Evolutionary conservation across 2,113 vertebrate genomes (phyloP), one percentile per base, ranked within the genome.

Genomic region (Pterophyllum scalare): DNA sequence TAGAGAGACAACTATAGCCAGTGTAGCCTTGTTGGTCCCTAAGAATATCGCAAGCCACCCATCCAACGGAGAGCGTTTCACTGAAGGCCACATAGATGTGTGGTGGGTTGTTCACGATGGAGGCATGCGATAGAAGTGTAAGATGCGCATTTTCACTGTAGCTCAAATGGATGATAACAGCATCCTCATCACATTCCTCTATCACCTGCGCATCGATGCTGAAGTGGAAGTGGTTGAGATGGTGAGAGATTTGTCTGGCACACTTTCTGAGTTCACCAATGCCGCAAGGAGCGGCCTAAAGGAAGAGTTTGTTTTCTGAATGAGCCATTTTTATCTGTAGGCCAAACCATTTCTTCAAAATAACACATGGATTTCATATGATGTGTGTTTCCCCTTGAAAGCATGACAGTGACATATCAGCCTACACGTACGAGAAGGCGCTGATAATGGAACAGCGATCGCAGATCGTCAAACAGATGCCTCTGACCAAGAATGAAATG

Each of bases 21-120:
- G 96, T 78, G 88, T 99, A 95, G 98, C 98, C 31, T 91, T 99
- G 89, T 90, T 99, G 86, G 98, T 98, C 83, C 97, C 98, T 85
- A 99, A 99, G 94, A 99, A 99, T 2, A 96, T 99, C 0, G 94
- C 97, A 84, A 97, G 97, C 91, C 99, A 98, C 87, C 98, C 98
- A 0, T 97, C 97, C 87, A 99, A 98, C 64, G 97, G 97, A 0
- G 98, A 99, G 92, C 97, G 98, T 88, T 99, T 99, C 94, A 97
- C 97, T 0, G 98, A 99, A 84, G 97, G 97, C 49, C 96, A 98
- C 96, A 99, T 99, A 0, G 98, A 99, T 0, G 97, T 99, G 85
- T 99, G 98, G 98, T 99, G 98, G 98, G 97, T 99, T 0, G 98
- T 99, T 78, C 98, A 99, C 0, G 98, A 99, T 0, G 98, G 98